A percentile compares a stretch with the other conserved stretches of the same genome.
Evolutionary conservation across 2,113 vertebrate genomes (phyloP).

Genomic region (Malurus cyaneus): DNA sequence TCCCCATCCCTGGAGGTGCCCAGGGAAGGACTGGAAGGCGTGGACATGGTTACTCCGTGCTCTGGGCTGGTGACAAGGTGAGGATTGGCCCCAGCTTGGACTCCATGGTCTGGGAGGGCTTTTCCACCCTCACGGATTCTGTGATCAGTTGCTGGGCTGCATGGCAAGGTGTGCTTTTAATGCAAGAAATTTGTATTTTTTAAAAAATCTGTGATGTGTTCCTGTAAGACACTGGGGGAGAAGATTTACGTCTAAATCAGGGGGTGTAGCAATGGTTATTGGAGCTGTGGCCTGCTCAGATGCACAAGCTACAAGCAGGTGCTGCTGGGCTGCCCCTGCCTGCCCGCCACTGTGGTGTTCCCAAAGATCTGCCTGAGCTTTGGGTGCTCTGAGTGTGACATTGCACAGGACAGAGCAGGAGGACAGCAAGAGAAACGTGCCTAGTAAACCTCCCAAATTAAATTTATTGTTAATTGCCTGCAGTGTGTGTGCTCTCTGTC

Average conservation of each 20-base stretch:
- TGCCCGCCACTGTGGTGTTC: not conserved
- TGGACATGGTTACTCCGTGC: not conserved
- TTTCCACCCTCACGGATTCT: not conserved
- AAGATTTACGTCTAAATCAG: too few relatives aligned
- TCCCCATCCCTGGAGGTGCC: not conserved
- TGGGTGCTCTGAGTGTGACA: accelerated
- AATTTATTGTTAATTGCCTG: not conserved
- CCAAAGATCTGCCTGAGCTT: too few relatives aligned
- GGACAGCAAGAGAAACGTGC: not conserved
- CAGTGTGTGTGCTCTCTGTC: not conserved
- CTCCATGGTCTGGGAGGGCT: not conserved
- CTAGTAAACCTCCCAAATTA: not conserved
- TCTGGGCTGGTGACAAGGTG: not conserved
- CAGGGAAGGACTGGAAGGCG: not conserved
- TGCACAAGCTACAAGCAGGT: accelerated
- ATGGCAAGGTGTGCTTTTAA: not conserved
- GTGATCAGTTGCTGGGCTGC: not conserved
- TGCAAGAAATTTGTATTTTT: accelerated
- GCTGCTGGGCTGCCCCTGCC: not conserved
- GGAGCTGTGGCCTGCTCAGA: not conserved
- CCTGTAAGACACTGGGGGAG: not conserved
- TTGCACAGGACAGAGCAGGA: not conserved
- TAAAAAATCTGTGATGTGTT: not conserved
- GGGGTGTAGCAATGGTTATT: accelerated
- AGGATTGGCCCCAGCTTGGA: not conserved